Percentiles rank a stretch among this genome's conserved stretches.
These are phyloP conservation scores for Dryobota labecula DNA, from an alignment of 2,888 invertebrate species.

Conservation along the genomic window DNA sequence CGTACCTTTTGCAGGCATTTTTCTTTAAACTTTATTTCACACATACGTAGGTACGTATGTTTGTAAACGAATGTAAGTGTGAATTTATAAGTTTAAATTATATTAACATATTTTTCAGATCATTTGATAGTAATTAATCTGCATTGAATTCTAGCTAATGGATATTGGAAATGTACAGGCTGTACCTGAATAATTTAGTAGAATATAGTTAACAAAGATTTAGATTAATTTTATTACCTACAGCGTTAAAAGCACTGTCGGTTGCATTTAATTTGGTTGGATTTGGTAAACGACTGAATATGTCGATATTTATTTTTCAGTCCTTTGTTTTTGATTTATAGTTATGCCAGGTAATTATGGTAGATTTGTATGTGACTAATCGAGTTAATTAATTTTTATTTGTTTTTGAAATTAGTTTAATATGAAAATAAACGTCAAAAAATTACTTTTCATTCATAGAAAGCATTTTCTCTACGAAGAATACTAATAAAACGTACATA, in stretches of 20 bases:
- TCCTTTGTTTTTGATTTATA: background rate
- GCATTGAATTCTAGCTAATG: conserved; percentile 9
- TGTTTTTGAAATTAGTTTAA: background rate
- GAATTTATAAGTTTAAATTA: conserved; percentile 6
- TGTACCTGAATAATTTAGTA: conserved; percentile 11
- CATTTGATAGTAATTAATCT: conserved; percentile 12
- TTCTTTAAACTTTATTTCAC: too few species aligned
- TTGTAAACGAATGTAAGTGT: background rate
- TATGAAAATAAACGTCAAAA: background rate
- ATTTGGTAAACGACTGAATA: background rate
- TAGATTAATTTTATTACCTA: background rate
- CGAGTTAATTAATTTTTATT: too few species aligned
- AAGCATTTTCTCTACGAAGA: background rate
- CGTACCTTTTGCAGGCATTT: too few species aligned
- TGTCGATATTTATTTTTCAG: background rate
- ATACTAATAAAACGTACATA: too few species aligned
- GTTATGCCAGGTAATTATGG: background rate
- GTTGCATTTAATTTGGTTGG: background rate
- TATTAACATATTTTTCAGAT: background rate
- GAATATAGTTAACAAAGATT: conserved; percentile 8
- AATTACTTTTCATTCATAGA: background rate
- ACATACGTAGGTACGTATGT: too few species aligned
- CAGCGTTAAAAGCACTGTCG: background rate
- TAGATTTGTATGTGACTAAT: background rate
- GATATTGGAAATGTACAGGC: conserved; percentile 16